These are phyloP conservation scores for Agrypnus murinus DNA, from an alignment of 2,888 invertebrate genomes.

Conservation along the genomic window DNA sequence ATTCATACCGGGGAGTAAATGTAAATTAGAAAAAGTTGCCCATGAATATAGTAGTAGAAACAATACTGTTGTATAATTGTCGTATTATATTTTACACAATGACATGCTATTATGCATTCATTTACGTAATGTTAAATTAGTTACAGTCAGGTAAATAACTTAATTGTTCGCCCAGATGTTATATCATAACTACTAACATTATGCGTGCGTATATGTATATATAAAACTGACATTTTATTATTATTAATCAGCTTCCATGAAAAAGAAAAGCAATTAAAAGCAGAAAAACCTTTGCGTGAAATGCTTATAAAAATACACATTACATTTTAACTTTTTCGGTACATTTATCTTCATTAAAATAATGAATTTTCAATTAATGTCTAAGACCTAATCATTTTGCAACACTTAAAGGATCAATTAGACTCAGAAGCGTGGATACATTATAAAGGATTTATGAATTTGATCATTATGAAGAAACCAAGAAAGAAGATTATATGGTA, in stretches of 20 bases:
- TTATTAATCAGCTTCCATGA: conserved; percentile 36
- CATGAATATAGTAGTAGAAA: conserved; percentile 49
- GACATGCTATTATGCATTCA: conserved; percentile 61
- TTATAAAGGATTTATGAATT: too few species aligned
- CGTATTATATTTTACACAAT: conserved; percentile 61
- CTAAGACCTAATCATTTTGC: too few species aligned
- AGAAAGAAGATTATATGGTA: too few species aligned
- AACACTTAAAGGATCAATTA: too few species aligned
- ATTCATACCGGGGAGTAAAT: conserved; percentile 32
- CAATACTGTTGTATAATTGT: conserved; percentile 58
- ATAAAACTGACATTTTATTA: conserved; percentile 42
- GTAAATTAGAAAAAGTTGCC: conserved; percentile 48
- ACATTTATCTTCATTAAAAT: too few species aligned
- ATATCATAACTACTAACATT: conserved; percentile 52
- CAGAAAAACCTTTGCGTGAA: not conserved
- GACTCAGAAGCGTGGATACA: too few species aligned
- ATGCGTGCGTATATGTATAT: conserved; percentile 46
- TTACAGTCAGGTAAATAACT: conserved; percentile 62
- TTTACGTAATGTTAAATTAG: conserved; percentile 63
- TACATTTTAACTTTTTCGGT: too few species aligned
- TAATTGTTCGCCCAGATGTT: conserved; percentile 58
- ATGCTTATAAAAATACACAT: conserved; percentile 15
- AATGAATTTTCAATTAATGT: too few species aligned
- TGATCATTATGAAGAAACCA: too few species aligned
- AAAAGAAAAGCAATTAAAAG: conserved; percentile 25